Base-by-base conservation (phyloP, 2,888 invertebrate species). In the Chalcosyrphus nemorum region DNA sequence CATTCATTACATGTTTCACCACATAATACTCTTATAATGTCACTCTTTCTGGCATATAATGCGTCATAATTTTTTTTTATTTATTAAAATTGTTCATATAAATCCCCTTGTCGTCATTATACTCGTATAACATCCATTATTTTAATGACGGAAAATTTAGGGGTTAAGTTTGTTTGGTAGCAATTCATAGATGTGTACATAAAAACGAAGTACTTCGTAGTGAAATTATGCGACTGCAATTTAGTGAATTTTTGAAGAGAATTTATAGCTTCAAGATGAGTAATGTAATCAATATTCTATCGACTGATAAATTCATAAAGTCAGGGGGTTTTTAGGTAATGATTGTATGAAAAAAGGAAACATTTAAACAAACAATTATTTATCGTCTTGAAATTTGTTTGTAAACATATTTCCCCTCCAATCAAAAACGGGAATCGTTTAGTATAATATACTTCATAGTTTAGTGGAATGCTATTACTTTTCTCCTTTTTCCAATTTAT, bases 161-260 rank as follows among this genome's bases (percentile, higher is more conserved):
- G 70, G 13, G 24, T 47, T 59, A 70, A 70, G 6, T 47, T 70
- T 43, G n/a, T 11, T 21, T n/a, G 45, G 57, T 70, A 21, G 17
- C 15, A 29, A 57, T 32, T 35, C 32, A 41, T 35, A 45, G 32
- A 57, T 47, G 32, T 19, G 45, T 15, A 15, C 9, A 47, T 45
- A 45, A 70, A 57, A 70, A n/a, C 4, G 1, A 9, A 13, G 15
- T 24, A 50, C 21, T 35, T 65, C 15, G 45, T 11, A 43, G n/a
- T 1, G 11, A 0, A 43, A 29, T 52, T 29, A 13, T 29, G 11
- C 15, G 29, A 17, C 9, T 17, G 11, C 54, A 54, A 52, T 52
- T 27, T 19, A 9, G 17, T 6, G 6, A 45, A 45, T 17, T n/a
- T n/a, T n/a, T n/a, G n/a, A n/a, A n/a, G n/a, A n/a, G n/a, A n/a